These are phyloP conservation scores for Apeira syringaria DNA, from an alignment of 2,888 invertebrate genomes.

Conservation along the genomic window DNA sequence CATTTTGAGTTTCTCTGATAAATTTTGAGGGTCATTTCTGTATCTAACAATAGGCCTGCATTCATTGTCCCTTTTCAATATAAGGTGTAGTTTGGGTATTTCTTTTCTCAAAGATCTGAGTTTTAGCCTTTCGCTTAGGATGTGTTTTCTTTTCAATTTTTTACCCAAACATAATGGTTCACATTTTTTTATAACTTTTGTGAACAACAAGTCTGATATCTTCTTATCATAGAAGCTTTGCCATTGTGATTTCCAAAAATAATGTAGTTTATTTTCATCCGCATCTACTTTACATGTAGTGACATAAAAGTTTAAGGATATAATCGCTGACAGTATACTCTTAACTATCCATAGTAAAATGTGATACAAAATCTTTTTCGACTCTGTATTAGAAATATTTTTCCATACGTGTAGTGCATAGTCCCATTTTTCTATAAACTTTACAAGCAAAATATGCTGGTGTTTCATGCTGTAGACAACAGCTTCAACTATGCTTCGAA, in stretches of 20 bases:
- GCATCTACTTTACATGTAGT: slow-evolving; percentile 67
- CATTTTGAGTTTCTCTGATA: slow-evolving; percentile 57
- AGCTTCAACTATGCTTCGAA: slow-evolving; percentile 48
- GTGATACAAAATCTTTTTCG: slow-evolving; percentile 40
- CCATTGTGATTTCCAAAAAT: slow-evolving; percentile 71
- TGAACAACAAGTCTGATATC: slow-evolving; percentile 55
- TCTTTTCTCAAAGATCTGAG: slow-evolving; percentile 50
- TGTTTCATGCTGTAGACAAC: slow-evolving; percentile 66
- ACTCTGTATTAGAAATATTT: slow-evolving; percentile 8
- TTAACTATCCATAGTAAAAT: slow-evolving; percentile 58
- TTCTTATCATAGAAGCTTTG: slow-evolving; percentile 72
- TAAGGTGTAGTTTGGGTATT: slow-evolving; percentile 65
- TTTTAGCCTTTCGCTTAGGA: slow-evolving; percentile 40
- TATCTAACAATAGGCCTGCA: slow-evolving; percentile 71
- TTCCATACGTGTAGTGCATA: slow-evolving; percentile 51
- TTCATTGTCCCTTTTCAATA: slow-evolving; percentile 63
- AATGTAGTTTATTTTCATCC: slow-evolving; percentile 71
- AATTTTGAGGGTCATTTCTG: slow-evolving; percentile 46
- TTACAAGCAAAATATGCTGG: slow-evolving; percentile 53
- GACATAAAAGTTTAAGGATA: slow-evolving; percentile 69
- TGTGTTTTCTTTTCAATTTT: slow-evolving; percentile 45
- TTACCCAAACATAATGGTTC: slow-evolving; percentile 51
- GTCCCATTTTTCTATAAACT: slow-evolving; percentile 58
- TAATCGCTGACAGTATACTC: slow-evolving; percentile 60
- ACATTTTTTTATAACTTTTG: slow-evolving; percentile 54